Percentiles rank a stretch among this genome's conserved stretches.
phyloP scores from a whole-genome alignment of 2,888 invertebrate genomes.

The Tuberolachnus salignus region DNA sequence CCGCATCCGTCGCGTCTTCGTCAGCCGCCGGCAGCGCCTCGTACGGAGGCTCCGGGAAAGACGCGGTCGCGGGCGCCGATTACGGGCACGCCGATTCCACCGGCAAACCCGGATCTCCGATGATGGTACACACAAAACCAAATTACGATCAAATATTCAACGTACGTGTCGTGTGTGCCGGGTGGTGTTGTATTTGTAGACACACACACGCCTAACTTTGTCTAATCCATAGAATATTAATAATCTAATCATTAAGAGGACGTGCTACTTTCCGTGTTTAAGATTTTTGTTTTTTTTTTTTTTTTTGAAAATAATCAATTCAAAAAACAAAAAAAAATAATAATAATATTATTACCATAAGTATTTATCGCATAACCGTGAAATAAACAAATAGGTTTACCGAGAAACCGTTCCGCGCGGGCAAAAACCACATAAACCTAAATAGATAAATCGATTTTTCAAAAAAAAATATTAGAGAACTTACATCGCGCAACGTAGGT shows the following conservation, averaged over 20 bases:
- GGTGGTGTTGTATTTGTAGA: constrained; percentile 22
- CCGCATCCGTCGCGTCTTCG: constrained; percentile 27
- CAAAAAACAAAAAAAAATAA: no score
- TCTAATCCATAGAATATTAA: not conserved
- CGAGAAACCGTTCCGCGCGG: no score
- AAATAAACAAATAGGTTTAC: no score
- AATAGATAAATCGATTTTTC: no score
- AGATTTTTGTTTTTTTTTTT: no score
- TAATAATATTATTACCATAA: no score
- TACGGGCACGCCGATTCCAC: constrained; percentile 3
- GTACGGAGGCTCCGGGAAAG: not conserved
- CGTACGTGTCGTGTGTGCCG: constrained; percentile 55
- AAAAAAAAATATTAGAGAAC: no score
- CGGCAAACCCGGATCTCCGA: constrained; percentile 25
- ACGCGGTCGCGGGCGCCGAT: not conserved
- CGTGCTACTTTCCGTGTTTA: no score
- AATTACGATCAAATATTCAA: constrained; percentile 58
- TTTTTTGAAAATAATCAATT: no score
- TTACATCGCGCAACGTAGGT: no score
- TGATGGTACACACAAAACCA: constrained; percentile 41
- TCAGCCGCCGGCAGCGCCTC: constrained; percentile 6
- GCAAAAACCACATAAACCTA: no score
- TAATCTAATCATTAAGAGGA: not conserved
- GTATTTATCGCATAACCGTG: no score
- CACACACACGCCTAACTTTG: constrained; percentile 25